These are phyloP conservation scores for Synergus umbraculus DNA, from an alignment of 2,888 invertebrate genomes.

Conservation along the genomic window DNA sequence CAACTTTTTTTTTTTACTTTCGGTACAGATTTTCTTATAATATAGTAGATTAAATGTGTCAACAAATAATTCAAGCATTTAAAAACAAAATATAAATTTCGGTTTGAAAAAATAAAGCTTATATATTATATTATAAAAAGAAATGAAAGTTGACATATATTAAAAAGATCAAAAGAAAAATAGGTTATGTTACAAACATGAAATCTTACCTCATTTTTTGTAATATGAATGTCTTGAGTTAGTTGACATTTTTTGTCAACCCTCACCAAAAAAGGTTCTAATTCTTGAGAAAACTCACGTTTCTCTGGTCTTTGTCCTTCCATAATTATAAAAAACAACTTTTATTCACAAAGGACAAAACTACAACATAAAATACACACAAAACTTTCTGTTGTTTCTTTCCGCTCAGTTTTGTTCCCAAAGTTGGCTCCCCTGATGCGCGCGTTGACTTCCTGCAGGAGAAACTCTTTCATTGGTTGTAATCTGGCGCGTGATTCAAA, in stretches of 20 bases:
- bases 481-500: too few species aligned
- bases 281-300: conserved; percentile 45
- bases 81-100: background rate
- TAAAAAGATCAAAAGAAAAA: background rate
- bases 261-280: conserved; percentile 47
- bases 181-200: background rate
- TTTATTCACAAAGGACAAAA: too few species aligned
- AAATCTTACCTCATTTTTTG: conserved; percentile 50
- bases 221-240: conserved; percentile 48
- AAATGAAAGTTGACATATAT: background rate
- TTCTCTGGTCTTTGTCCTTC: conserved; percentile 36
- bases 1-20: background rate
- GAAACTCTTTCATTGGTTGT: too few species aligned
- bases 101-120: background rate
- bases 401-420: too few species aligned
- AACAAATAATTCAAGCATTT: background rate
- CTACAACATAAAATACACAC: too few species aligned
- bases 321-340: background rate
- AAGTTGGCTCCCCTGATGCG: too few species aligned
- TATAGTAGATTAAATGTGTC: background rate
- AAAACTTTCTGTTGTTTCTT: too few species aligned
- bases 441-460: too few species aligned
- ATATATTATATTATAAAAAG: background rate
- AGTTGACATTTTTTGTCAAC: conserved; percentile 44
- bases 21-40: background rate